phyloP scores from a whole-genome alignment of 2,888 invertebrate genomes.

The Pherbina coryleti region DNA sequence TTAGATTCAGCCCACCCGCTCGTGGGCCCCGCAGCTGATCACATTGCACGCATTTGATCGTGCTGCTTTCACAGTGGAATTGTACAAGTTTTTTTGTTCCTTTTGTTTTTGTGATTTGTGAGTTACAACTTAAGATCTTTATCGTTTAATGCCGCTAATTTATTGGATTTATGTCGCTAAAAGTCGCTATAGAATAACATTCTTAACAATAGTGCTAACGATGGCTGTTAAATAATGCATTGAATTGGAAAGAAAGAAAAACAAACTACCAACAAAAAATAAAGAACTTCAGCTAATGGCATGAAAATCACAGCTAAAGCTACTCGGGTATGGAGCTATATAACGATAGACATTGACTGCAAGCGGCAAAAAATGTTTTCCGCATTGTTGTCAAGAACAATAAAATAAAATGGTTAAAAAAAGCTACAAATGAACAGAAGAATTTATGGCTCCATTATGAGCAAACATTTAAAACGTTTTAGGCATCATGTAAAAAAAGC shows the following conservation, averaged over 20 bases:
- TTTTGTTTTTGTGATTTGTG: background rate
- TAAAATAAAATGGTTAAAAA: background rate
- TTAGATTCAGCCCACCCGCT: background rate
- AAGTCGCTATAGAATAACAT: background rate
- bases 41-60: conserved; percentile 17
- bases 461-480: background rate
- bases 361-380: conserved; percentile 14
- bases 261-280: background rate
- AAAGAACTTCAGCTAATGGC: background rate
- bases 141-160: background rate
- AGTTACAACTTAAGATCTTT: background rate
- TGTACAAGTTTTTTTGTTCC: background rate
- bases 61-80: conserved; percentile 7
- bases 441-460: conserved; percentile 16
- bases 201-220: background rate
- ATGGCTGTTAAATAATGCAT: conserved; percentile 31
- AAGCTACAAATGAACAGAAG: background rate
- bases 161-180: background rate
- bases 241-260: background rate
- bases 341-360: conserved; percentile 8
- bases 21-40: background rate
- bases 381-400: conserved; percentile 30
- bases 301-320: background rate
- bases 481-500: background rate
- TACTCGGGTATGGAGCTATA: background rate